Evolutionary conservation across 2,797 vertebrate genomes (phyloP), one percentile per base, ranked within the genome.

Genomic region (Mionectes olivaceus): DNA sequence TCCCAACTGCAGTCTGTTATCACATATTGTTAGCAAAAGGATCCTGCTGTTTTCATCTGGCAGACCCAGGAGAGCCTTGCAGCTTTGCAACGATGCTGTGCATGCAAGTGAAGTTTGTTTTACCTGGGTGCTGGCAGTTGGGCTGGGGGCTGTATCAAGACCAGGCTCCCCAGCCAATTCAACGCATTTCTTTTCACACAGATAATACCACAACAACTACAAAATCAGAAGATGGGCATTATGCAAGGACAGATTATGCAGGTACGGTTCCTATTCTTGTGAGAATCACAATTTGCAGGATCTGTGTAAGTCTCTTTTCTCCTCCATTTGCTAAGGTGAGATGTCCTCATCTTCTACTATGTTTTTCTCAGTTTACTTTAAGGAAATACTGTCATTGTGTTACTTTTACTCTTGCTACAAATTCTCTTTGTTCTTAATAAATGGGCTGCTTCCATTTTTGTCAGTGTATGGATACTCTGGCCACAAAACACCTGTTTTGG

Each of bases 221-320:
- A 87, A 99, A 99, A 97, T 98, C 98, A 14, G 98, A 98, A 97
- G 99, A 99, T 63, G 99, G 98, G 94, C 99, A 99, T 98, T 99
- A 98, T 61, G 98, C 99, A 95, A 98, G 98, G 95, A 99, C 99
- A 59, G 99, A 99, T 97, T 98, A 98, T 90, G 98, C 99, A 98
- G 99, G 99, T 99, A 98, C 5, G 90, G 27, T 56, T 81, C 70
- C 73, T 82, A 1, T 87, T 76, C 89, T 35, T 37, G 5, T 64
- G 65, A 90, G 70, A 95, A 84, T 76, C n/a, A 14, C 60, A n/a
- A 7, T 83, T 63, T 4, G 0, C 8, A 10, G 60, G 52, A 70
- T n/a, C 37, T 65, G 5, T 27, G 56, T 70, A 64, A 92, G 79
- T 86, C 59, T 39, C 79, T 91, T 60, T 68, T 67, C n/a, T 68